Base-by-base conservation (phyloP, 1,140 invertebrate species). In the Catajapyx aquilonaris region DNA sequence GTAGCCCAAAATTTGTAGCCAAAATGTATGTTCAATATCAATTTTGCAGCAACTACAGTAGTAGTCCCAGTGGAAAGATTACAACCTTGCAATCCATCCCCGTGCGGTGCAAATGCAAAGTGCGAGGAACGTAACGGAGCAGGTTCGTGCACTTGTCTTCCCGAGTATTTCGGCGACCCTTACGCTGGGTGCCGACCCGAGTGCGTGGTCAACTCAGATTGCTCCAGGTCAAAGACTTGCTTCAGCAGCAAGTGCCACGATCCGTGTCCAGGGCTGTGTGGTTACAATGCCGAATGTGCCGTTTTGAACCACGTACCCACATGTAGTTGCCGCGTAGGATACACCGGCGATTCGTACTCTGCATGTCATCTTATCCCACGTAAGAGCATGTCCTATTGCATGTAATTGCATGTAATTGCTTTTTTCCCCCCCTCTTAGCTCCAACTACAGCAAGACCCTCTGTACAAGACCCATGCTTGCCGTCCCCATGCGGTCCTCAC, bases 201-300 rank as follows among this genome's bases (percentile, higher is more conserved):
- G 55, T 87, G 81, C 54, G 73, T 80, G 0, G 67, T 80, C 47
- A 86, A 81, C 51, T 71, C 76, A 1, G 81, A 87, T 40, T 87
- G 81, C 52, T 59, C 76, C 2, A 62, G 70, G 31, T 63, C 68
- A 31, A 77, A 70, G 54, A 69, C 77, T 2, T 86, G 81, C 48
- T 66, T 70, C 36, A 70, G 71, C 44, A 71, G 73, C 43, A 73
- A 73, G 51, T 83, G 78, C 48, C 58, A 70, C 2, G 70, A 81
- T 62, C 76, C 76, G 15, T 83, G 79, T 47, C 60, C 67, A n/a
- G 74, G 73, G 31, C 75, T 74, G 1, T 84, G 81, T 50, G 80
- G 76, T 10, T 54, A 63, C 41, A 69, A 66, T 46, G 73, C 77
- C 2, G 55, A 67, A 22, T 88, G 83, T 49, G 68, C 76, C 49